Conservation (phyloP, 2,888 invertebrate species). For the Sclerodermus sp. region DNA sequence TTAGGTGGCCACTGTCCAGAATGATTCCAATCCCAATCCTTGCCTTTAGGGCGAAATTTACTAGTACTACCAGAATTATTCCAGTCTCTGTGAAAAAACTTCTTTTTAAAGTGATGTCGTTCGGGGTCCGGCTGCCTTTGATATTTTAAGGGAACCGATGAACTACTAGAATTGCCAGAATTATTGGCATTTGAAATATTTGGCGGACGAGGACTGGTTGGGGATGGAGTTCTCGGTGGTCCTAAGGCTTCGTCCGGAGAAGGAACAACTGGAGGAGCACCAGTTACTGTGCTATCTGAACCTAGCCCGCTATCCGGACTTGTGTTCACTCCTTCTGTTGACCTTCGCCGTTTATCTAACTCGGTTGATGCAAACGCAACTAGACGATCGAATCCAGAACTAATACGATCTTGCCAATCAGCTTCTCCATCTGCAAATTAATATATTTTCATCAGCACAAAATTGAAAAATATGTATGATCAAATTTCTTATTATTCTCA, state of each 20-base stretch:
- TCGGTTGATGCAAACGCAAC: constrained; percentile 93
- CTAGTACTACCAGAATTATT: constrained; percentile 56
- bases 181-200: constrained; percentile 57
- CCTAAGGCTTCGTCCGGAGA: constrained; percentile 59
- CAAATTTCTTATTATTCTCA: constrained; percentile 38
- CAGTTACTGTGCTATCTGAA: constrained; percentile 55
- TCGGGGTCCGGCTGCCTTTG: constrained; percentile 60
- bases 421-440: constrained; percentile 70
- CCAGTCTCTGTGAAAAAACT: constrained; percentile 74
- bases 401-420: constrained; percentile 92
- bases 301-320: constrained; percentile 87
- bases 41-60: constrained; percentile 73
- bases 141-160: constrained; percentile 39
- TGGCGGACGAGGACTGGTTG: constrained; percentile 59
- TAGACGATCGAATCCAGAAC: constrained; percentile 89
- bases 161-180: constrained; percentile 44
- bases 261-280: constrained; percentile 50
- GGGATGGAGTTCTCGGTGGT: constrained; percentile 64
- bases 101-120: constrained; percentile 78
- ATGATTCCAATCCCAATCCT: constrained; percentile 71
- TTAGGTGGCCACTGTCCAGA: constrained; percentile 55
- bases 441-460: constrained; percentile 1
- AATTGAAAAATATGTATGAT: background rate
- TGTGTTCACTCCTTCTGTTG: constrained; percentile 81
- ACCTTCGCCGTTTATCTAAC: constrained; percentile 82